Conservation (phyloP, 2,113 vertebrate species). For the Phylloscopus trochiloides region DNA sequence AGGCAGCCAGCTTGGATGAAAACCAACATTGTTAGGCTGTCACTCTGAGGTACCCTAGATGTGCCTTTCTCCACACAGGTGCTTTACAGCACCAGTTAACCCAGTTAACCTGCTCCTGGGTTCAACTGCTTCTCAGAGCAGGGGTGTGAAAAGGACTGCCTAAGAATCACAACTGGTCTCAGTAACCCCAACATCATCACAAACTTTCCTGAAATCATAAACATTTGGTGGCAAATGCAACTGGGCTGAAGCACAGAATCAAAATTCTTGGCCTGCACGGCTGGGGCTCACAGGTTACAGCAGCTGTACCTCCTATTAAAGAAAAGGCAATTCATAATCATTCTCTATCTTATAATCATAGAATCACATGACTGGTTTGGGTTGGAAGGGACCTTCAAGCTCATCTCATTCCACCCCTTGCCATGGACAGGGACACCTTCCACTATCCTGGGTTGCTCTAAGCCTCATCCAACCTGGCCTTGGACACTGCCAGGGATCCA, state of each 20-base stretch:
- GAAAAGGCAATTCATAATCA: background rate
- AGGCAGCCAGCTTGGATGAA: background rate
- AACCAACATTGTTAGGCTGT: background rate
- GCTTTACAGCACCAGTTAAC: background rate
- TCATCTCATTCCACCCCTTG: background rate
- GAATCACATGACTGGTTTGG: background rate
- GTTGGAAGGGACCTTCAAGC: background rate
- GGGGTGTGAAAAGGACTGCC: background rate
- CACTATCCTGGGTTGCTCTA: background rate
- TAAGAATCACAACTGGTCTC: background rate
- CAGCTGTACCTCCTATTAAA: background rate
- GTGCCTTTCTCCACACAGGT: background rate
- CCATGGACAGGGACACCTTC: background rate
- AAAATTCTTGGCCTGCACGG: background rate
- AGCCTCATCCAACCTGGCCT: background rate
- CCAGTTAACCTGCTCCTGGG: background rate
- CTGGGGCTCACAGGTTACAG: background rate
- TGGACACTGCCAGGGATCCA: background rate
- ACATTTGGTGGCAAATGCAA: background rate
- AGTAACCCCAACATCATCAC: background rate
- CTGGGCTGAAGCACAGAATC: background rate
- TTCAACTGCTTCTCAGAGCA: background rate
- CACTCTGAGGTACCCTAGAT: background rate
- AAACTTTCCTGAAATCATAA: background rate
- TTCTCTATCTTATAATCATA: background rate